Evolutionary conservation across 2,113 vertebrate genomes (phyloP).

Genomic region (Seriola quinqueradiata): DNA sequence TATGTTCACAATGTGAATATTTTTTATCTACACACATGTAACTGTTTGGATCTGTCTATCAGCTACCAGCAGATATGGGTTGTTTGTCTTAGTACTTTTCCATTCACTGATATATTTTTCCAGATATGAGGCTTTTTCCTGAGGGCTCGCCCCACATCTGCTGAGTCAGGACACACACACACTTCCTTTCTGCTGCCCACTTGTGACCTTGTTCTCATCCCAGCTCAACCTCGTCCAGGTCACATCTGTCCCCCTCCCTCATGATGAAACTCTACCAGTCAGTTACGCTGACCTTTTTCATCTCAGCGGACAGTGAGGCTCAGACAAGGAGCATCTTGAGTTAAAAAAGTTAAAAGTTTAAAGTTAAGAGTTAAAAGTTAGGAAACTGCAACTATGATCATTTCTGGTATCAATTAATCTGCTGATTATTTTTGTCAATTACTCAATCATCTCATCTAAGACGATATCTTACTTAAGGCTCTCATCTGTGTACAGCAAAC

Average conservation of each 20-base stretch:
- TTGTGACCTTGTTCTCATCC: constrained; percentile 47
- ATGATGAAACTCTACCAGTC: constrained; percentile 5
- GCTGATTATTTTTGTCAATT: too few species aligned
- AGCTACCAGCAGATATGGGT: constrained; percentile 6
- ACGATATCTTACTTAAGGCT: not conserved
- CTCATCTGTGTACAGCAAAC: not conserved
- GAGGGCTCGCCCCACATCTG: constrained; percentile 50
- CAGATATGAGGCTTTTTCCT: constrained; percentile 67
- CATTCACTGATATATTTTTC: constrained; percentile 51
- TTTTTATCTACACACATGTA: constrained; percentile 22
- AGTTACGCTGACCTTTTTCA: not conserved
- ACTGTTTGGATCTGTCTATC: constrained; percentile 47
- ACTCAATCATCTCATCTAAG: too few species aligned
- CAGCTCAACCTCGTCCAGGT: not conserved
- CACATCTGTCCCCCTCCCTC: not conserved
- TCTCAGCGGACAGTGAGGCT: not conserved
- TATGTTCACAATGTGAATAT: not conserved
- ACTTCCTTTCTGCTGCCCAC: constrained; percentile 69
- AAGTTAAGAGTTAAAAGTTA: too few species aligned
- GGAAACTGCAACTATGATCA: not conserved
- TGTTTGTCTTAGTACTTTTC: constrained; percentile 62
- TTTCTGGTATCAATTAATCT: not conserved
- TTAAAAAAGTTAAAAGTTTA: too few species aligned
- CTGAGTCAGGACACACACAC: constrained; percentile 61
- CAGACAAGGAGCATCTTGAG: not conserved